phyloP scores from a whole-genome alignment of 2,113 vertebrate genomes.

The Cololabis saira region DNA sequence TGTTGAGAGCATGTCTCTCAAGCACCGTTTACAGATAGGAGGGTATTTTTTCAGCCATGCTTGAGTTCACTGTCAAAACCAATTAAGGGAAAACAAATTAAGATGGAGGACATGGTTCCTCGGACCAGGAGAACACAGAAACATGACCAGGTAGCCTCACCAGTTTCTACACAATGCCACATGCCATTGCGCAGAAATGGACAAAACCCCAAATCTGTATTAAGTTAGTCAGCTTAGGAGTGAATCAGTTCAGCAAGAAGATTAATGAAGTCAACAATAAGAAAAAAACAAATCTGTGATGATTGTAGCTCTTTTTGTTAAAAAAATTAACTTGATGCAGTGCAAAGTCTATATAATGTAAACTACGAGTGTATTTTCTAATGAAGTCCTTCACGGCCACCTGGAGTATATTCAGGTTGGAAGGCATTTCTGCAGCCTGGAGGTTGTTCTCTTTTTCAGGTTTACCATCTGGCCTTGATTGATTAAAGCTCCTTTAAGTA shows the following conservation, averaged over 20 bases:
- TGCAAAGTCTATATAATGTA: neutral
- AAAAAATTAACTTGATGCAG: neutral
- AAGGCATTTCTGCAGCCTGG: slow-evolving; percentile 42
- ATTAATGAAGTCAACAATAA: neutral
- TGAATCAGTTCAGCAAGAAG: neutral
- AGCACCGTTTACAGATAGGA: slow-evolving; percentile 66
- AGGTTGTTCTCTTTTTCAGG: slow-evolving; percentile 62
- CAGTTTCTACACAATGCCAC: slow-evolving; percentile 20
- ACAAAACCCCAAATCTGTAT: slow-evolving; percentile 5
- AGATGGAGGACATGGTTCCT: slow-evolving; percentile 70
- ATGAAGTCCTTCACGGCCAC: slow-evolving; percentile 35
- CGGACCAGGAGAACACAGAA: slow-evolving; percentile 57
- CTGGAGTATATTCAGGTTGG: slow-evolving; percentile 18
- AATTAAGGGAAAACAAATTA: slow-evolving; percentile 77
- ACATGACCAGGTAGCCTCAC: slow-evolving; percentile 52
- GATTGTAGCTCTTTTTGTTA: neutral
- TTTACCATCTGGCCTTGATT: slow-evolving; percentile 76
- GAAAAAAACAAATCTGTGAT: neutral
- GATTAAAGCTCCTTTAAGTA: slow-evolving; percentile 79
- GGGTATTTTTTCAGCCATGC: slow-evolving; percentile 65
- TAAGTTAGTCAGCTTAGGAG: too few relatives aligned
- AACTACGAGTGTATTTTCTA: slow-evolving; percentile 20
- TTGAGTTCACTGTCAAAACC: slow-evolving; percentile 73
- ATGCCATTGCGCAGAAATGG: slow-evolving; percentile 28
- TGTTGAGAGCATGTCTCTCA: slow-evolving; percentile 64